These are phyloP conservation scores for Procavia capensis DNA, from an alignment of 2,113 vertebrate genomes.

Conservation along the genomic window DNA sequence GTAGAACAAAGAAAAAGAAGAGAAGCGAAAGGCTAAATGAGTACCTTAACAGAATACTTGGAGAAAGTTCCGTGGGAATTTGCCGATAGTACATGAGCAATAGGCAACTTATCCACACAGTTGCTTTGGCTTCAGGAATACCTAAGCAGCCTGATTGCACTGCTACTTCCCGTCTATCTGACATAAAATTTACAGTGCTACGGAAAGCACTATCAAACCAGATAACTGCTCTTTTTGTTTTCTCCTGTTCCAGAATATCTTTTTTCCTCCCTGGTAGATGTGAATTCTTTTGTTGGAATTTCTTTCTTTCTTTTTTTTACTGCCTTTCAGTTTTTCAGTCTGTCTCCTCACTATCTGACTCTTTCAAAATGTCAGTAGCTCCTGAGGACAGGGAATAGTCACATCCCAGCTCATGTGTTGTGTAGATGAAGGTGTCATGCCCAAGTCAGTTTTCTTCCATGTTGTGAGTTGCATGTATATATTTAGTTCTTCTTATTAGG, in stretches of 20 bases:
- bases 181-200: constrained; percentile 32
- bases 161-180: background rate
- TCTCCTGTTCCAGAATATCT: background rate
- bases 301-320: constrained; percentile 46
- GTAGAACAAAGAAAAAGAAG: background rate
- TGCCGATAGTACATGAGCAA: background rate
- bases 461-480: background rate
- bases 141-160: background rate
- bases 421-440: background rate
- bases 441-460: background rate
- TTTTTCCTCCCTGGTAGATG: constrained; percentile 43
- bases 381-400: background rate
- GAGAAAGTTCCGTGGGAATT: background rate
- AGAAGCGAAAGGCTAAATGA: background rate
- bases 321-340: constrained; percentile 23
- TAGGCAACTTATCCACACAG: constrained; percentile 30
- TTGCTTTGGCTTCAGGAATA: constrained; percentile 10
- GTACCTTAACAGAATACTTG: background rate
- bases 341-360: constrained; percentile 56
- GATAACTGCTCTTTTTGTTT: background rate
- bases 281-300: constrained; percentile 48
- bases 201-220: constrained; percentile 26
- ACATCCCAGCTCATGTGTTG: background rate
- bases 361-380: background rate
- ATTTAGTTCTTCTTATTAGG: background rate